Base-by-base conservation (phyloP, 2,797 vertebrate species). In the Pygocentrus nattereri region DNA sequence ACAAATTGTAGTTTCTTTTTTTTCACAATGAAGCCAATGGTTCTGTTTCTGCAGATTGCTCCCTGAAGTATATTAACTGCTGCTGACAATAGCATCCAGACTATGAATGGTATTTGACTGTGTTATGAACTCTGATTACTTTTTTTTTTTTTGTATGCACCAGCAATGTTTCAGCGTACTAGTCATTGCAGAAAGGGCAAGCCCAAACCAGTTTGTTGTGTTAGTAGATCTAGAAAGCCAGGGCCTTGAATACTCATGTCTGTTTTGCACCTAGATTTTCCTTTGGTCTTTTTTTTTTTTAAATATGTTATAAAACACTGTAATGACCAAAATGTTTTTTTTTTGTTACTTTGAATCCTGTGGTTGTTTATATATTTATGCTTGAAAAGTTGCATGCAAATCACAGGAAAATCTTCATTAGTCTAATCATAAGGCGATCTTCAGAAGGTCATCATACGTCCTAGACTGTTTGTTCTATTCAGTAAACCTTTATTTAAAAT, bases 161-260 rank as follows among this genome's bases (percentile, higher is more conserved):
- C 49, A 72, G 11, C 21, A 31, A 61, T 18, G 49, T 44, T 30
- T 52, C 5, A 77, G 58, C 74, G 49, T 82, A 61, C 56, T 75
- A 52, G 23, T 61, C 44, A 61, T 30, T 31, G 50, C 34, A 25
- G 25, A 27, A 41, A 52, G 30, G 67, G 74, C 80, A 76, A 69
- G 72, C 19, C 54, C 54, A 61, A 70, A 76, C 79, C 54, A 65
- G 74, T 76, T 47, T 64, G 23, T 34, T 74, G 21, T 41, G 54
- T 74, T 44, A n/a, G 30, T 41, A 74, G 34, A 44, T 25, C 30
- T 72, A 72, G 69, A 72, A 52, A 21, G 25, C 21, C 21, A 68
- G 12, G 18, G 34, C 19, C 15, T 25, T 27, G 23, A 30, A 19
- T 49, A 13, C 18, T n/a, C 19, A 1, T 27, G 13, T 30, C 13